These are phyloP conservation scores for Radopholus similis DNA, from an alignment of 1,140 invertebrate species.

Conservation along the genomic window DNA sequence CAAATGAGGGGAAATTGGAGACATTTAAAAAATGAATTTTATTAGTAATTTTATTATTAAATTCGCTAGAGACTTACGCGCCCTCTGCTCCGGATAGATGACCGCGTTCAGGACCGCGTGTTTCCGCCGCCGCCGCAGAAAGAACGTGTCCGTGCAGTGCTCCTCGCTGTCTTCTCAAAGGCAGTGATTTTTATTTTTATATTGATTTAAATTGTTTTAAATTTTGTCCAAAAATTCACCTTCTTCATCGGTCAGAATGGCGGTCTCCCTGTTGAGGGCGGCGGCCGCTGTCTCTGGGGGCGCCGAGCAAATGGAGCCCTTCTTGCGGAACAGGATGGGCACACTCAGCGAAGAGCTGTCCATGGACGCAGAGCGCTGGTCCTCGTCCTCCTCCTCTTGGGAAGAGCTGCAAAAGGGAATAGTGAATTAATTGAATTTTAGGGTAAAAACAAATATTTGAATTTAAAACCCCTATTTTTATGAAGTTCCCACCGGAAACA, in stretches of 20 bases:
- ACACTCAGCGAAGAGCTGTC: conserved; percentile 16
- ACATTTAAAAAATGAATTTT: no score
- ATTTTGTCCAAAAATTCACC: conserved; percentile 15
- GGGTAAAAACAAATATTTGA: neutral
- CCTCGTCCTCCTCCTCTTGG: conserved; percentile 18
- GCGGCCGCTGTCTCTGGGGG: neutral
- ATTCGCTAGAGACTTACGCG: no score
- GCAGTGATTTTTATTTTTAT: neutral
- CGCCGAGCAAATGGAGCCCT: conserved; percentile 2
- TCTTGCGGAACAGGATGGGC: conserved; percentile 37
- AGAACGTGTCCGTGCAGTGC: conserved; percentile 25
- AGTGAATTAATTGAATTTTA: neutral
- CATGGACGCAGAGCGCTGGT: neutral
- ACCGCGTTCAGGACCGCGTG: conserved; percentile 43
- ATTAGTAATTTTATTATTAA: no score
- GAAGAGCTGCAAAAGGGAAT: conserved; percentile 24
- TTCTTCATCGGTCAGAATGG: conserved; percentile 43
- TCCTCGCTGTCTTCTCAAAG: neutral
- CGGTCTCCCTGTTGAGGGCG: conserved; percentile 32
- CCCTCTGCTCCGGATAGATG: conserved; percentile 36
- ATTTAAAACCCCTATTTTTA: no score
- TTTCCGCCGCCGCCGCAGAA: conserved; percentile 18
- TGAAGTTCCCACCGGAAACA: no score
- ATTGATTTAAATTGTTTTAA: neutral
- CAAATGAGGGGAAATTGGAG: no score